phyloP scores from a whole-genome alignment of 2,888 invertebrate species.

The Pyrochroa serraticornis region DNA sequence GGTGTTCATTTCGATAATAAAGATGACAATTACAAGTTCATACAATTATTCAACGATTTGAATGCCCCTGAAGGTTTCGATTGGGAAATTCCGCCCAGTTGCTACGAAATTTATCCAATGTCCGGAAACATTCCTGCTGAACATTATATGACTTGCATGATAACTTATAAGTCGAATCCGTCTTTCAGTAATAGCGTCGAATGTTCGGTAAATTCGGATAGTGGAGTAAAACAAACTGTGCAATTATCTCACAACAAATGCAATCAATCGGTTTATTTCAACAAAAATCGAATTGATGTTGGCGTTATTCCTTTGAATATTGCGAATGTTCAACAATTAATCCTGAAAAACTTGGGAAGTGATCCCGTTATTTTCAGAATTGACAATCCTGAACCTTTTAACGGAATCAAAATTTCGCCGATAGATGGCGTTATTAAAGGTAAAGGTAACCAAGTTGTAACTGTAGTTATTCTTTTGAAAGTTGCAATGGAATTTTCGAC shows the following conservation, averaged over 20 bases:
- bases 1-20: slow-evolving; percentile 37
- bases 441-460: slow-evolving; percentile 39
- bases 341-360: slow-evolving; percentile 36
- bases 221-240: slow-evolving; percentile 43
- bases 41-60: slow-evolving; percentile 62
- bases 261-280: slow-evolving; percentile 25
- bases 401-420: slow-evolving; percentile 42
- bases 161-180: slow-evolving; percentile 49
- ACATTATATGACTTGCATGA: slow-evolving; percentile 59
- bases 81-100: slow-evolving; percentile 60
- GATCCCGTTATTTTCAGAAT: slow-evolving; percentile 1
- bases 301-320: slow-evolving; percentile 55
- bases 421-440: slow-evolving; percentile 36
- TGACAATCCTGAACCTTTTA: slow-evolving; percentile 33
- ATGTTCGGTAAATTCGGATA: slow-evolving; percentile 49
- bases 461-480: slow-evolving; percentile 35
- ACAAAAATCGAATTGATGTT: slow-evolving; percentile 39
- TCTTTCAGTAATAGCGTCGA: slow-evolving; percentile 42
- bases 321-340: slow-evolving; percentile 31
- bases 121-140: slow-evolving; percentile 62
- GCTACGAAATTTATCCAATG: slow-evolving; percentile 61
- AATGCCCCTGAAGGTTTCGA: slow-evolving; percentile 61
- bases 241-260: slow-evolving; percentile 25
- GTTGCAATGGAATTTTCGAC: slow-evolving; percentile 31
- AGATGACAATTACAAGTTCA: slow-evolving; percentile 56